These are phyloP conservation scores for Syritta pipiens DNA, from an alignment of 2,888 invertebrate genomes.

Conservation along the genomic window DNA sequence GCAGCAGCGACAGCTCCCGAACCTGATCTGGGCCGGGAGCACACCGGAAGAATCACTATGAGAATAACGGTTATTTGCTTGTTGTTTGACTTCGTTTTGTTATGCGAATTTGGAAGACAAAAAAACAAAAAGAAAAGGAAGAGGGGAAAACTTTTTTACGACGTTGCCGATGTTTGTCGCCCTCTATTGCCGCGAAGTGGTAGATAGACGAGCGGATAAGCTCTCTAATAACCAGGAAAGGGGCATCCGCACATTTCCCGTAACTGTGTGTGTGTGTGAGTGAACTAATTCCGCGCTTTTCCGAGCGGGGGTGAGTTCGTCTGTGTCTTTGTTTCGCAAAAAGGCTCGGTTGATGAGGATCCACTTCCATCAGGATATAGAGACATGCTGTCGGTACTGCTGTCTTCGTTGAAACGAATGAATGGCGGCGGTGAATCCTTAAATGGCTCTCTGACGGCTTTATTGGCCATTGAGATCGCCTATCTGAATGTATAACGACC, in stretches of 20 bases:
- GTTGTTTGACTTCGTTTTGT: slow-evolving; percentile 68
- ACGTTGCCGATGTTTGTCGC: slow-evolving; percentile 48
- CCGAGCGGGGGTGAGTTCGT: slow-evolving; percentile 15
- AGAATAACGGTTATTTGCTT: slow-evolving; percentile 68
- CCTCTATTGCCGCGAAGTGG: slow-evolving; percentile 42
- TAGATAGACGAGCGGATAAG: slow-evolving; percentile 68
- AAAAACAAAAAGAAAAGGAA: slow-evolving; percentile 3
- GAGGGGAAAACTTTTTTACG: slow-evolving; percentile 47
- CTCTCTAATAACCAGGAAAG: slow-evolving; percentile 53
- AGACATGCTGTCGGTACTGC: slow-evolving; percentile 69
- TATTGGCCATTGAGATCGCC: slow-evolving; percentile 73
- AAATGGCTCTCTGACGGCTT: slow-evolving; percentile 73
- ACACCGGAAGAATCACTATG: slow-evolving; percentile 66
- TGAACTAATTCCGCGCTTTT: slow-evolving; percentile 54
- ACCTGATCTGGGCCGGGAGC: slow-evolving; percentile 50
- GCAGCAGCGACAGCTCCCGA: background rate
- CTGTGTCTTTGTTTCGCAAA: slow-evolving; percentile 1
- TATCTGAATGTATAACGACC: slow-evolving; percentile 73
- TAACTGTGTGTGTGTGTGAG: no score
- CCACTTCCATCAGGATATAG: slow-evolving; percentile 62
- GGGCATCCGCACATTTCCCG: slow-evolving; percentile 21
- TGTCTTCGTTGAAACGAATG: slow-evolving; percentile 2
- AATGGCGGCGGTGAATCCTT: slow-evolving; percentile 60
- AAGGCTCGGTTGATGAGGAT: slow-evolving; percentile 31
- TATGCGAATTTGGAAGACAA: slow-evolving; percentile 52